Evolutionary conservation across 2,888 invertebrate genomes (phyloP).

Genomic region (Agrotis segetum): DNA sequence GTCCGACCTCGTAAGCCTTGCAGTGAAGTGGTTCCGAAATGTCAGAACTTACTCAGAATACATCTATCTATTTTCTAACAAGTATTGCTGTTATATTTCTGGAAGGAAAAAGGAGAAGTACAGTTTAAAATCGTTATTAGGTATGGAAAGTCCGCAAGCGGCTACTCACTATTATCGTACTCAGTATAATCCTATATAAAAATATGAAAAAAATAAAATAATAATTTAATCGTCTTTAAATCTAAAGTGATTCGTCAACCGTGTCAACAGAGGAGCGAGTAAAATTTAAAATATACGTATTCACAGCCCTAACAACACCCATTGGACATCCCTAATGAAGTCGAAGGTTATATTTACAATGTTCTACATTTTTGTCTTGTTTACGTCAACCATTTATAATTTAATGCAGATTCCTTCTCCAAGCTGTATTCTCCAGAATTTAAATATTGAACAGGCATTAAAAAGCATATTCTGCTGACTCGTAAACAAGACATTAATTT

Average conservation of each 20-base stretch:
- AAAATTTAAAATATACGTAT: constrained; percentile 79
- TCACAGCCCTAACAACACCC: constrained; percentile 87
- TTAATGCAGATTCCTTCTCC: background rate
- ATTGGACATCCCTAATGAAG: constrained; percentile 68
- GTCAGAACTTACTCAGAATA: constrained; percentile 16
- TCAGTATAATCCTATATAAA: constrained; percentile 61
- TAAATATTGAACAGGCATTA: background rate
- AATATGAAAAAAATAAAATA: constrained; percentile 71
- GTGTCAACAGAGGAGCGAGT: constrained; percentile 73
- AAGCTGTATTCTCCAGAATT: background rate
- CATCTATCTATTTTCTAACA: constrained; percentile 14
- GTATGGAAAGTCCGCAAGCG: constrained; percentile 64
- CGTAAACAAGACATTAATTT: constrained; percentile 60
- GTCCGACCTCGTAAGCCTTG: constrained; percentile 30
- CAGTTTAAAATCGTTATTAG: constrained; percentile 49
- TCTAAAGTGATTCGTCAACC: constrained; percentile 71
- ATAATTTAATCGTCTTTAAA: constrained; percentile 80
- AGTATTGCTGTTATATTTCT: constrained; percentile 32
- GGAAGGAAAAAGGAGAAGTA: constrained; percentile 29
- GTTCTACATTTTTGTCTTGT: constrained; percentile 56
- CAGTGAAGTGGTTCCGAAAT: constrained; percentile 13
- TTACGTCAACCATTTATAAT: constrained; percentile 16
- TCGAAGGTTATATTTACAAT: constrained; percentile 74
- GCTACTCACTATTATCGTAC: constrained; percentile 64
- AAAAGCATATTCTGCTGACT: background rate